Base-by-base conservation (phyloP, 2,888 invertebrate species). In the Spisula solida region DNA sequence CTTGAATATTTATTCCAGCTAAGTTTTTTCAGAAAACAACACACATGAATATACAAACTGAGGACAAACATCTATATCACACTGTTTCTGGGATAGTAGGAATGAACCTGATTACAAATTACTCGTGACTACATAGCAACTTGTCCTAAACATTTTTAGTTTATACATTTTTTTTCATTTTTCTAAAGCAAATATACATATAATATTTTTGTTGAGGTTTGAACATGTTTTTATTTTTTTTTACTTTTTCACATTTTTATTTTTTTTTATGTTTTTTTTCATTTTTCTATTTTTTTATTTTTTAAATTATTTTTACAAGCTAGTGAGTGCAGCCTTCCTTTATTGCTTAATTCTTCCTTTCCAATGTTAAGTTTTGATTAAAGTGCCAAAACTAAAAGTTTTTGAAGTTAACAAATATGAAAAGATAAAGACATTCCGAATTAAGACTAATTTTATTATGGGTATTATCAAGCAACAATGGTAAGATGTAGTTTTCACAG, bases 41-140 rank as follows among this genome's bases (percentile, higher is more conserved):
- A 70, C 70, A 82, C 47, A 84, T 78, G 78, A 79, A 47, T n/a
- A 48, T 51, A 78, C 41, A 51, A 41, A 60, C 60, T 34, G 75
- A 31, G 18, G 18, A 88, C 48, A 82, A 48, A 85, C 82, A 85
- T 82, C 56, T 85, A 88, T 88, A 88, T 88, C 88, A 88, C 88
- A 88, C 84, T 31, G n/a, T 85, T 51, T 88, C 89, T 89, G 89
- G 89, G 91, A 89, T 89, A 89, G 66, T 82, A 89, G 86, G 91
- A 89, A 91, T 91, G 91, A 89, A 89, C 91, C 87, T 81, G 89
- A 86, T 89, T 91, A 91, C 82, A 82, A 60, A 18, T 14, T 79
- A 79, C 51, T 48, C 81, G 79, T 78, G 85, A 79, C 41, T 79
- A 87, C 51, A 78, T 82, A 66, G 82, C 87, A 70, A 78, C 82